Base-by-base conservation (phyloP, 2,113 vertebrate genomes). In the Oryzias woworae region DNA sequence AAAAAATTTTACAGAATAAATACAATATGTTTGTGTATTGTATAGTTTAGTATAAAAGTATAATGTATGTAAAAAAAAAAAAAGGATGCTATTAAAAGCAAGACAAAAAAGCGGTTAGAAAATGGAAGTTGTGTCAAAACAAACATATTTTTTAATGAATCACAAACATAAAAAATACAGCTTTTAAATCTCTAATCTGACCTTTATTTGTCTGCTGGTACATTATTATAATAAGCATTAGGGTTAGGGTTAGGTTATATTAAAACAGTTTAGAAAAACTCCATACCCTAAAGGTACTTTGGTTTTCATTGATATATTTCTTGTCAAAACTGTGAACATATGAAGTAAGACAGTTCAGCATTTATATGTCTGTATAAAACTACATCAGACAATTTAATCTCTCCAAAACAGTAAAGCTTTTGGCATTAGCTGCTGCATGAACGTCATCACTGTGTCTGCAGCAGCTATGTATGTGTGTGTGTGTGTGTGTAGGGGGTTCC, bases 401-500 rank as follows among this genome's bases (percentile, higher is more conserved):
- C 58, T 31, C 16, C 46, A 23, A 49, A 56, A 58, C 48, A 53
- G 76, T 58, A 26, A 67, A 43, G 65, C 8, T 36, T 58, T 66
- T 43, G 51, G 60, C 58, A 66, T 86, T 79, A 80, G 49, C 76
- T 65, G 60, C 63, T 63, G 57, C 6, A 53, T 44, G 48, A 26
- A 67, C 71, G 47, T 82, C 78, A 85, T 53, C 43, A 24, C 10
- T 50, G 66, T 66, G 59, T 76, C 71, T 78, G 73, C 51, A 65
- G 64, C 26, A 7, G 23, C 42, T 31, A 54, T 55, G 69, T 52
- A 45, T 36, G 24, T 48, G 44, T 36, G 20, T 20, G 20, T 20
- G 20, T 55, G 69, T 52, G 58, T 36, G 24, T 48, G 44, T 36
- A 31, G n/a, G 31, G 20, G 20, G 20, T 20, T 18, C 5, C 8